These are phyloP conservation scores for Manduca sexta DNA, from an alignment of 1,140 invertebrate genomes.

Conservation along the genomic window DNA sequence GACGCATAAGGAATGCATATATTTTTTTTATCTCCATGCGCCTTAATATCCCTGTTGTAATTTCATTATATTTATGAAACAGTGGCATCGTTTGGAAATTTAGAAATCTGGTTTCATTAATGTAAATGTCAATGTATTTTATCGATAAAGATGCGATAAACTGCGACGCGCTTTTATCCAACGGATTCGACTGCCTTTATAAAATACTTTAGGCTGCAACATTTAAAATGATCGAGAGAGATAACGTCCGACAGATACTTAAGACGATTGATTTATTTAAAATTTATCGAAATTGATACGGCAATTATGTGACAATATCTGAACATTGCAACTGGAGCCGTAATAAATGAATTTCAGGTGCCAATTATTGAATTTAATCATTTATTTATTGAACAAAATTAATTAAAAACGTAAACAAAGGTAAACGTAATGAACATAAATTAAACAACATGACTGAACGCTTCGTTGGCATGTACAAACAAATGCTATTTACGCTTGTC, in stretches of 20 bases:
- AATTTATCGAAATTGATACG: slow-evolving; percentile 28
- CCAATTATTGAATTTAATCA: too few relatives aligned
- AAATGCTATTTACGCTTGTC: too few relatives aligned
- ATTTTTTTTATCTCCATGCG: too few relatives aligned
- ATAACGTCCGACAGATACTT: slow-evolving; percentile 20
- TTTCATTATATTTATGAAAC: slow-evolving; percentile 11
- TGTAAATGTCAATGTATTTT: slow-evolving; percentile 25
- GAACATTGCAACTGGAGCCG: too few relatives aligned
- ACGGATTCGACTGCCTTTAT: slow-evolving; percentile 24
- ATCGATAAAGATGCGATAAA: slow-evolving; percentile 28
- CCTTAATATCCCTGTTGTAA: slow-evolving; percentile 4
- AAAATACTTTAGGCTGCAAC: slow-evolving; percentile 26
- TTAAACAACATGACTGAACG: too few relatives aligned
- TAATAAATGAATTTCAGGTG: too few relatives aligned
- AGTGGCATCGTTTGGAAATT: slow-evolving; percentile 8
- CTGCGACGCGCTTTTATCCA: slow-evolving; percentile 23
- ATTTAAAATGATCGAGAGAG: slow-evolving; percentile 25
- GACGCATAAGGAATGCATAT: too few relatives aligned
- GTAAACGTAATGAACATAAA: too few relatives aligned
- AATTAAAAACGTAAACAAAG: too few relatives aligned
- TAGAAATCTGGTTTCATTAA: slow-evolving; percentile 17
- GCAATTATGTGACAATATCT: slow-evolving; percentile 22
- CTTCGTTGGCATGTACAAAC: too few relatives aligned
- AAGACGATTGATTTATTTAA: slow-evolving; percentile 42
- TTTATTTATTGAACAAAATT: too few relatives aligned